Base-by-base conservation (phyloP, 2,797 vertebrate species). In the Girardinus metallicus region DNA sequence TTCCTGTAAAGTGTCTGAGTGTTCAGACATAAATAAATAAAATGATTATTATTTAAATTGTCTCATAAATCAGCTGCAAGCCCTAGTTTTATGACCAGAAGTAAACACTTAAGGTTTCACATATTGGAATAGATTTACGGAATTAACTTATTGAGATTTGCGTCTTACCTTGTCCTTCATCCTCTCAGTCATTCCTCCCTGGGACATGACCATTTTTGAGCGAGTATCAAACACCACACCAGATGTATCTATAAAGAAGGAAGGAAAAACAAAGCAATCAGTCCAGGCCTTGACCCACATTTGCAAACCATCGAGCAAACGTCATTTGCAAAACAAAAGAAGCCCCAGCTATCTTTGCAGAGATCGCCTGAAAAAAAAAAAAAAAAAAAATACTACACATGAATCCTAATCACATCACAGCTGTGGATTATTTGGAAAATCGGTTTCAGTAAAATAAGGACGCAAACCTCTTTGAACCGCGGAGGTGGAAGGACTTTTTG, bases 171-270 rank as follows among this genome's bases (percentile, higher is more conserved):
- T 99, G 85, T 99, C 98, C 91, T 99, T 99, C 97, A 99, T 99
- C 91, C 96, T 97, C 87, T 99, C 98, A 78, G 97, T 96, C 21
- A 96, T 95, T 89, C 98, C 97, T 92, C 98, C 97, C 86, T 98
- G 98, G 88, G 97, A 99, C 96, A 99, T 97, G 78, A 97, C 98
- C 85, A 98, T 98, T 84, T 99, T 99, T 53, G 97, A 98, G 84
- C 97, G 97, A 5, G 97, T 97, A 94, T 99, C 98, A 92, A 99
- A 99, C 93, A 98, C 96, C 79, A 99, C 98, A 71, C 97, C 97
- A 11, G 97, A 96, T 0, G 96, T 94, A 94, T 98, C 98, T 99
- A 82, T 26, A 55, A 46, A 31, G 26, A 43, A 31, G 76, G 43
- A 83, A 31, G 74, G 62, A 10, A 46, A 74, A 78, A 55, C 39